Conservation (phyloP, 2,113 vertebrate species). For the Nothoprocta pentlandii region DNA sequence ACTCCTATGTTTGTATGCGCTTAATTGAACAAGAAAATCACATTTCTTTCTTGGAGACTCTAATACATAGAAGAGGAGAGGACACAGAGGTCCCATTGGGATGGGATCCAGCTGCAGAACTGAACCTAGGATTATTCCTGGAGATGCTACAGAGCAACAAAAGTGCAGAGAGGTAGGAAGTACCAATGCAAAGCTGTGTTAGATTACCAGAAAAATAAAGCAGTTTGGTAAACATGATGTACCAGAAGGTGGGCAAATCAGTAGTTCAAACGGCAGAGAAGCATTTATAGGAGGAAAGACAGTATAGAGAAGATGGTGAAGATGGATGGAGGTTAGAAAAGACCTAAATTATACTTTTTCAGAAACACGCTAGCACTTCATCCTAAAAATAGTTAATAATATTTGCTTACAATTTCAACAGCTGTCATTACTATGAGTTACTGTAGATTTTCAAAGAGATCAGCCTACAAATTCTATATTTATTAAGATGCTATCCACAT, state of each 20-base stretch:
- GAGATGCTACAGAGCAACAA: neutral
- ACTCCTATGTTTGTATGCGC: neutral
- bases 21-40: neutral
- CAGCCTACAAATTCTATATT: neutral
- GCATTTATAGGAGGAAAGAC: neutral
- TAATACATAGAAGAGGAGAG: neutral
- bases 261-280: neutral
- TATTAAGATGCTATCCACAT: neutral
- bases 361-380: neutral
- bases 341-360: neutral
- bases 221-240: neutral
- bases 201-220: neutral
- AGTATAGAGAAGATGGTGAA: neutral
- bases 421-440: neutral
- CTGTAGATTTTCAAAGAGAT: neutral
- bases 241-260: neutral
- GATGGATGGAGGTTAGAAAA: neutral
- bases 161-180: neutral
- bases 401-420: neutral
- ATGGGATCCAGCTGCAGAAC: neutral
- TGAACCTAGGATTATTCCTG: neutral
- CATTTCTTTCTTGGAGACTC: fast-evolving
- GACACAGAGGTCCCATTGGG: neutral
- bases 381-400: neutral
- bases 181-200: neutral